Percentiles rank a stretch among this genome's conserved stretches.
These are phyloP conservation scores for Papilio demoleus DNA, from an alignment of 2,888 invertebrate species.

Conservation along the genomic window DNA sequence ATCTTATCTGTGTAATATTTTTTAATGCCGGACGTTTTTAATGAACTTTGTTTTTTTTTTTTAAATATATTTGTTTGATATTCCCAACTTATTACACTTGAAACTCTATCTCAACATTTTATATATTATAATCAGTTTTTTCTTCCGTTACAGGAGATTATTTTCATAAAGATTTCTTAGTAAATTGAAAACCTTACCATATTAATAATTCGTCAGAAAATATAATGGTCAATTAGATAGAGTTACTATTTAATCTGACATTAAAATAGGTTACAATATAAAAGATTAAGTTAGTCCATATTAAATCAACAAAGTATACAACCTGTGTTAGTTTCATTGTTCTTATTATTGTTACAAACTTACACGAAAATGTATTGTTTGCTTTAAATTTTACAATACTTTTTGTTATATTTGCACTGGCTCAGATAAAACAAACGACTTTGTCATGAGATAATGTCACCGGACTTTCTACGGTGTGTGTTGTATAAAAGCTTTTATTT, in stretches of 20 bases:
- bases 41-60: background rate
- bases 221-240: too few species aligned
- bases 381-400: background rate
- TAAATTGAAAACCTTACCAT: too few species aligned
- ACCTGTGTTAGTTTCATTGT: background rate
- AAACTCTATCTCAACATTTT: background rate
- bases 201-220: too few species aligned
- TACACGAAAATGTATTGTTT: constrained; percentile 7
- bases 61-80: background rate
- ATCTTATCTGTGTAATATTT: constrained; percentile 7
- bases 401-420: background rate
- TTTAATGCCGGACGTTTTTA: constrained; percentile 27
- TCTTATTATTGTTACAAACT: background rate
- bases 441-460: constrained; percentile 19
- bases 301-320: background rate
- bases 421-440: constrained; percentile 4
- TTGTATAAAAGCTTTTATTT: background rate
- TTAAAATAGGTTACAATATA: too few species aligned
- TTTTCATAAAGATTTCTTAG: too few species aligned
- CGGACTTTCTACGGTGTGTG: background rate
- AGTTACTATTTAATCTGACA: too few species aligned
- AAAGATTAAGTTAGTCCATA: background rate
- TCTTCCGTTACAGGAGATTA: too few species aligned
- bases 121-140: too few species aligned
- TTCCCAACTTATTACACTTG: background rate